A percentile compares a stretch with the other conserved stretches of the same genome.
Evolutionary conservation across 2,888 invertebrate genomes (phyloP).

Genomic region (Bedellia somnulentella): DNA sequence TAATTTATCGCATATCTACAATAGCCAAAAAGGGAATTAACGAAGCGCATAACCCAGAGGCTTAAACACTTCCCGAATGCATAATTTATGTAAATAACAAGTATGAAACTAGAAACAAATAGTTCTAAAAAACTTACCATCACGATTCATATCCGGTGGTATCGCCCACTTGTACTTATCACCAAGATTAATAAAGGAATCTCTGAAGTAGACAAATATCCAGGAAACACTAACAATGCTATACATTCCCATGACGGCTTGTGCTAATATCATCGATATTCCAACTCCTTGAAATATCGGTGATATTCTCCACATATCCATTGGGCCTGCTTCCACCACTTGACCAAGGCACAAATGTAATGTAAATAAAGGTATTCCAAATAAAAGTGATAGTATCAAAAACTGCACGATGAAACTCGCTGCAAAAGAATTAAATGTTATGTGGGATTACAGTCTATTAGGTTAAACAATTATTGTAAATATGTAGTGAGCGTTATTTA

Average conservation of each 20-base stretch:
- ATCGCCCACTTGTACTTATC: constrained; percentile 82
- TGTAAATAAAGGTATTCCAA: constrained; percentile 84
- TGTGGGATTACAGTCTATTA: background rate
- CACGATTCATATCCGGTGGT: constrained; percentile 69
- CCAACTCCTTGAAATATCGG: constrained; percentile 91
- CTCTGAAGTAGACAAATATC: constrained; percentile 86
- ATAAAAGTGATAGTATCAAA: constrained; percentile 75
- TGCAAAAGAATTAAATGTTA: constrained; percentile 30
- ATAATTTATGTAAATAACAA: no score
- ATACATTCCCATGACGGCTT: constrained; percentile 82
- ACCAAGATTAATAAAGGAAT: constrained; percentile 80
- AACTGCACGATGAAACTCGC: constrained; percentile 89
- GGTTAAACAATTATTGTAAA: no score
- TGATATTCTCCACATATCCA: constrained; percentile 93
- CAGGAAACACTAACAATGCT: constrained; percentile 88
- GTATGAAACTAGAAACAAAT: background rate
- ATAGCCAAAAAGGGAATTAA: no score
- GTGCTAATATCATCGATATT: constrained; percentile 75
- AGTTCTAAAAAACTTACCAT: constrained; percentile 46
- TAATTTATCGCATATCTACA: no score
- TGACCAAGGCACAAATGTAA: constrained; percentile 85
- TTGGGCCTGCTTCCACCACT: constrained; percentile 79
- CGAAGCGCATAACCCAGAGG: no score
- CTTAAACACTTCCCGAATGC: no score
- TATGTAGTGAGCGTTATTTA: no score